These are phyloP conservation scores for Pyxicephalus adspersus DNA, from an alignment of 2,113 vertebrate species.

Conservation along the genomic window DNA sequence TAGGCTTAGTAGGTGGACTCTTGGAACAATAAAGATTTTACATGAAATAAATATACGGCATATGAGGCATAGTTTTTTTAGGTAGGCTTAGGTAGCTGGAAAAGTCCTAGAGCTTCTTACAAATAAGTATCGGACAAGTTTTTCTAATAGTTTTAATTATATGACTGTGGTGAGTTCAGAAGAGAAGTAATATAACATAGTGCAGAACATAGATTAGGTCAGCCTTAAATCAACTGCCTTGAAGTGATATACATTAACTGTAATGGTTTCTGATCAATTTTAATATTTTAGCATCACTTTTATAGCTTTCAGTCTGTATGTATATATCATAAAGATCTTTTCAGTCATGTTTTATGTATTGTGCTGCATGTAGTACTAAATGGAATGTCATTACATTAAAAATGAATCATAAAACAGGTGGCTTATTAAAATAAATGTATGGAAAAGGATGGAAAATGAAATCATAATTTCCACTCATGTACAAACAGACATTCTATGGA, in stretches of 20 bases:
- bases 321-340: constrained; percentile 2
- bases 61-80: too few relatives aligned
- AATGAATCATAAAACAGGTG: constrained; percentile 21
- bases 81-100: too few relatives aligned
- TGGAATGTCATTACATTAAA: constrained; percentile 20
- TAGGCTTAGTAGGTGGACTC: too few relatives aligned
- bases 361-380: background rate
- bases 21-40: too few relatives aligned
- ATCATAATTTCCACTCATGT: background rate
- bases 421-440: background rate
- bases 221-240: too few relatives aligned
- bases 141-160: too few relatives aligned
- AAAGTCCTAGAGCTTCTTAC: too few relatives aligned
- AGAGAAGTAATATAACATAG: too few relatives aligned
- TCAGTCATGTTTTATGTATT: constrained; percentile 23
- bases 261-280: constrained; percentile 30
- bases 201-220: too few relatives aligned
- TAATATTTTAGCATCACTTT: constrained; percentile 8
- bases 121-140: too few relatives aligned
- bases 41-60: too few relatives aligned
- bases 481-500: background rate
- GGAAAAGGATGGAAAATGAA: constrained; percentile 2
- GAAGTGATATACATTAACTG: constrained; percentile 17
- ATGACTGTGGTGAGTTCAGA: too few relatives aligned
- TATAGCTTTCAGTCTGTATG: constrained; percentile 29